Conservation (phyloP, 2,797 vertebrate genomes). For the Prunella strophiata region DNA sequence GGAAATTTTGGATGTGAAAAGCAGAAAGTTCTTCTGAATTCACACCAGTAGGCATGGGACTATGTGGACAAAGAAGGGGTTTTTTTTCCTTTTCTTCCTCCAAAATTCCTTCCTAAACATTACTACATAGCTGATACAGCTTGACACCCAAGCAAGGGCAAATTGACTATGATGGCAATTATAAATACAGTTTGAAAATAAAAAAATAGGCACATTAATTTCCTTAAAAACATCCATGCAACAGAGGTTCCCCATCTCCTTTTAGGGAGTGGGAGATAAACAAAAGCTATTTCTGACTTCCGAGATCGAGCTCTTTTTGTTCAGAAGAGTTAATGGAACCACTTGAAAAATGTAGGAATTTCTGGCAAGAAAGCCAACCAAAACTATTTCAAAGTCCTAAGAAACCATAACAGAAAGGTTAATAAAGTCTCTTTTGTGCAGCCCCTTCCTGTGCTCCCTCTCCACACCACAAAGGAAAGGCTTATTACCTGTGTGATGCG, state of each 20-base stretch:
- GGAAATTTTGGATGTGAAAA: background rate
- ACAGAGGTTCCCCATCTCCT: background rate
- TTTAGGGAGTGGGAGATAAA: background rate
- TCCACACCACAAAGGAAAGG: background rate
- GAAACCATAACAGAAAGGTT: background rate
- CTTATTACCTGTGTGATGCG: slow-evolving; percentile 85
- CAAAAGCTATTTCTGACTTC: background rate
- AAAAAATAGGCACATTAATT: background rate
- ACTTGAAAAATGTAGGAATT: background rate
- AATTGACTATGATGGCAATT: background rate
- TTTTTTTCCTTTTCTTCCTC: background rate
- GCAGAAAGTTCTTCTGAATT: background rate
- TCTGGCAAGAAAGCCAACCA: background rate
- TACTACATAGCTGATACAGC: background rate
- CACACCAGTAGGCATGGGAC: background rate
- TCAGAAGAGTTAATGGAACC: background rate
- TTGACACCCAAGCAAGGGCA: background rate
- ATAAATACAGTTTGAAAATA: background rate
- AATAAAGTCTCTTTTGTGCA: background rate
- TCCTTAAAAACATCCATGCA: background rate
- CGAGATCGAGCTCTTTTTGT: background rate
- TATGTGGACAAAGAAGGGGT: background rate
- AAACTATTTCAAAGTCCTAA: background rate
- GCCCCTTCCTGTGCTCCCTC: background rate
- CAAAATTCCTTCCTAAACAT: background rate